phyloP scores from a whole-genome alignment of 1,140 invertebrate species.

The Drosophila pseudoananassae region DNA sequence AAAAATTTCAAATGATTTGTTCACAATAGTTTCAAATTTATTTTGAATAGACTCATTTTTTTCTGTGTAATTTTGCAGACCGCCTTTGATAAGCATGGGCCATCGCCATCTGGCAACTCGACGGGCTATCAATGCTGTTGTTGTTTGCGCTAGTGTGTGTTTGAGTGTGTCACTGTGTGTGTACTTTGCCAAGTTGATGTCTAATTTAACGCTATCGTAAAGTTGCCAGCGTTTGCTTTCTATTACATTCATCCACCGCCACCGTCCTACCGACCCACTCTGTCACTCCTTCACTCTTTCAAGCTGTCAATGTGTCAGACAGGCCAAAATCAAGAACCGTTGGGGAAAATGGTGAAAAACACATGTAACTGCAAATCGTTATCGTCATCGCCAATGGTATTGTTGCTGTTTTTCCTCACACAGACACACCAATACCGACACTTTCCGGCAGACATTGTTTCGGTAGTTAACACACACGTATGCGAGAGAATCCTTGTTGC shows the following conservation, averaged over 20 bases:
- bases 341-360: constrained; percentile 57
- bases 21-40: background rate
- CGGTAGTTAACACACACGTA: constrained; percentile 30
- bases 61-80: constrained; percentile 18
- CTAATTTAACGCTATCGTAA: constrained; percentile 80
- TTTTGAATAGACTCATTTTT: background rate
- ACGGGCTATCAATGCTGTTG: constrained; percentile 58
- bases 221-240: constrained; percentile 62
- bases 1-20: too few relatives aligned
- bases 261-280: background rate
- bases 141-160: constrained; percentile 11
- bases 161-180: constrained; percentile 33
- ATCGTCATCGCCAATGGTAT: constrained; percentile 30
- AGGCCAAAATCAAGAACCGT: constrained; percentile 61
- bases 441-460: constrained; percentile 36
- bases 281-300: constrained; percentile 6
- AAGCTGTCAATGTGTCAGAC: constrained; percentile 74
- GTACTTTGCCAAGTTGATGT: constrained; percentile 75
- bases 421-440: background rate
- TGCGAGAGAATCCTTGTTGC: constrained; percentile 14
- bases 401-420: constrained; percentile 17
- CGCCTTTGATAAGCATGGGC: constrained; percentile 58
- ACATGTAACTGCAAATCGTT: constrained; percentile 68
- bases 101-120: constrained; percentile 49
- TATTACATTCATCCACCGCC: constrained; percentile 10